Evolutionary conservation across 2,888 invertebrate species (phyloP).

Genomic region (Drosophila lacicola): DNA sequence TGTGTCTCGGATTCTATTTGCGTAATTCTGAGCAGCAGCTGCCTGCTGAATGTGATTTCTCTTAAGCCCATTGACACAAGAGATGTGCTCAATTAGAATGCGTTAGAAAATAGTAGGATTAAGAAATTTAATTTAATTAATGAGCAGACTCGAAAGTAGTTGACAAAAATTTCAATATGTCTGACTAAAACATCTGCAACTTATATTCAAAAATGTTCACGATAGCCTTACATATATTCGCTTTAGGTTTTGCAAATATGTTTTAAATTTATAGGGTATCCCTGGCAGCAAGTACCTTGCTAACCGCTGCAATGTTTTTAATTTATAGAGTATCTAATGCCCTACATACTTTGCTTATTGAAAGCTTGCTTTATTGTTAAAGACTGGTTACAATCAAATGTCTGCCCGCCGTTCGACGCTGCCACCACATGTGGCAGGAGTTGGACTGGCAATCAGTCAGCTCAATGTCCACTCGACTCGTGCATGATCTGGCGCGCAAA

Average conservation of each 20-base stretch:
- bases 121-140: too few species aligned
- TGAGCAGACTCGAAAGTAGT: too few species aligned
- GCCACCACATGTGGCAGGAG: conserved; percentile 1
- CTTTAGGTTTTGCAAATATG: too few species aligned
- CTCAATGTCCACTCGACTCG: conserved; percentile 20
- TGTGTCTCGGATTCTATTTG: conserved; percentile 44
- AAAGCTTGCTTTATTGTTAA: not conserved
- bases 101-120: too few species aligned
- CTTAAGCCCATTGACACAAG: not conserved
- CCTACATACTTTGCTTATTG: not conserved
- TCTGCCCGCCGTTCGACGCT: not conserved
- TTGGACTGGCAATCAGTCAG: conserved; percentile 39
- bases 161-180: too few species aligned
- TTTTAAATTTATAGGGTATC: too few species aligned
- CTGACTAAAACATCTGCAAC: too few species aligned
- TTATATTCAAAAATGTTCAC: too few species aligned
- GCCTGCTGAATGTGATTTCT: conserved; percentile 12
- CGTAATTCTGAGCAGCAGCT: conserved; percentile 34
- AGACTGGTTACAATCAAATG: conserved; percentile 1
- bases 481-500: conserved; percentile 39
- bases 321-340: too few species aligned
- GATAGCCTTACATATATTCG: too few species aligned
- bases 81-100: not conserved
- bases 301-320: too few species aligned
- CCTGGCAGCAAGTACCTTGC: too few species aligned